Base-by-base conservation (phyloP, 2,888 invertebrate genomes). In the Unio delphinus region DNA sequence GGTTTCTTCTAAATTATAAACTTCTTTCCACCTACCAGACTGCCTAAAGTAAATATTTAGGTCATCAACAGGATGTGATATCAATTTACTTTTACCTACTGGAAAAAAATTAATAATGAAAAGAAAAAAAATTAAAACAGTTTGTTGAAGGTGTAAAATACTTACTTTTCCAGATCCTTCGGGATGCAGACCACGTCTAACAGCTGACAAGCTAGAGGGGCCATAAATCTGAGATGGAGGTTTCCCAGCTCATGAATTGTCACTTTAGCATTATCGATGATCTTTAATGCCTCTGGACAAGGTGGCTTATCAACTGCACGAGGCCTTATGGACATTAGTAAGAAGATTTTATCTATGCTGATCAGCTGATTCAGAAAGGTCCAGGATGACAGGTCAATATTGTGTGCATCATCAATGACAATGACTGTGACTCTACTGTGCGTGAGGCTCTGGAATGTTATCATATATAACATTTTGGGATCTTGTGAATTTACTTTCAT, bases 361-460 rank as follows among this genome's bases (percentile, higher is more conserved):
- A 75, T 67, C 20, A 86, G 74, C 34, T 76, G 74, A 17, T 66
- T 72, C 4, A 91, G 65, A 64, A 91, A 87, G 45, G 89, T 85
- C 89, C 91, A 90, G 6, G 91, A 91, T 15, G 83, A 75, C 0
- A 79, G 72, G 77, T 91, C 91, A 71, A 91, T 85, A 72, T 91
- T 90, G 73, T 94, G 93, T 0, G 91, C 92, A 76, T 93, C 92
- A 76, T 93, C 93, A 4, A 94, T 89, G 0, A 92, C 91, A 56
- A 94, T 73, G 3, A 83, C 77, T 8, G 80, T 71, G 17, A 69
- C 76, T 23, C 45, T 54, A 3, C 64, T 70, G 20, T 72, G 64
- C 30, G 72, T 70, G 18, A 79, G 57, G 65, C 83, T 81, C 81
- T 81, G 70, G 55, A 67, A 63, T 3, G 45, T 45, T 45, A 45